These are phyloP conservation scores for Hirudinaria manillensis DNA, from an alignment of 2,888 invertebrate species.

Conservation along the genomic window DNA sequence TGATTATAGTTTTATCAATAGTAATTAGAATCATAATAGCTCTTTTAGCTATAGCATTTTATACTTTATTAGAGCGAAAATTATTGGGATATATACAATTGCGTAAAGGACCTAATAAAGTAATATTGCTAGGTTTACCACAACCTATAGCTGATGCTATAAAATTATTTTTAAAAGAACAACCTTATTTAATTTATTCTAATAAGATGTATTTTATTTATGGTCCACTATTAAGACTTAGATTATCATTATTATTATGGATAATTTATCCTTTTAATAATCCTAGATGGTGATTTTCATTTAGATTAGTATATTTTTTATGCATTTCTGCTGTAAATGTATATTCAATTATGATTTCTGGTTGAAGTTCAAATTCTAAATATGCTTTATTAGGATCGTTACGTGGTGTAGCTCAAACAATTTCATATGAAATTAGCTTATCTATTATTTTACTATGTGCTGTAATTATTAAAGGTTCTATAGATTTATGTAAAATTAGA, in stretches of 20 bases:
- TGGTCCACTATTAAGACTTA: conserved; percentile 61
- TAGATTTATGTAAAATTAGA: conserved; percentile 40
- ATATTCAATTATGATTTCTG: conserved; percentile 59
- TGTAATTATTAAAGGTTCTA: conserved; percentile 58
- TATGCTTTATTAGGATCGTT: conserved; percentile 67
- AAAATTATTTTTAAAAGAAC: conserved; percentile 65
- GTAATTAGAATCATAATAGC: conserved; percentile 47
- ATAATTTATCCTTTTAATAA: conserved; percentile 61
- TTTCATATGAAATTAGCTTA: conserved; percentile 72
- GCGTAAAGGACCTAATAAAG: conserved; percentile 70
- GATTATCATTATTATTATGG: conserved; percentile 62
- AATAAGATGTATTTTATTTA: conserved; percentile 64
- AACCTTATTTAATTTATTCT: conserved; percentile 57
- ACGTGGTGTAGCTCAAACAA: conserved; percentile 67
- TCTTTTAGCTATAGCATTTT: conserved; percentile 66
- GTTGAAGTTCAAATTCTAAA: conserved; percentile 68
- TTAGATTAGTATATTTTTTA: conserved; percentile 64
- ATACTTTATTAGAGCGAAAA: conserved; percentile 66
- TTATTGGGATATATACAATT: conserved; percentile 68
- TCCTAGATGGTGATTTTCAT: conserved; percentile 60
- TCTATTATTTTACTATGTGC: conserved; percentile 63
- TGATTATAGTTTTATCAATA: conserved; percentile 35
- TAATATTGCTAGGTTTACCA: conserved; percentile 62
- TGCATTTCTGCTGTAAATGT: conserved; percentile 64
- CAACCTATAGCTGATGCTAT: conserved; percentile 70